These are phyloP conservation scores for Heliothis peltigera DNA, from an alignment of 2,888 invertebrate species.

Conservation along the genomic window DNA sequence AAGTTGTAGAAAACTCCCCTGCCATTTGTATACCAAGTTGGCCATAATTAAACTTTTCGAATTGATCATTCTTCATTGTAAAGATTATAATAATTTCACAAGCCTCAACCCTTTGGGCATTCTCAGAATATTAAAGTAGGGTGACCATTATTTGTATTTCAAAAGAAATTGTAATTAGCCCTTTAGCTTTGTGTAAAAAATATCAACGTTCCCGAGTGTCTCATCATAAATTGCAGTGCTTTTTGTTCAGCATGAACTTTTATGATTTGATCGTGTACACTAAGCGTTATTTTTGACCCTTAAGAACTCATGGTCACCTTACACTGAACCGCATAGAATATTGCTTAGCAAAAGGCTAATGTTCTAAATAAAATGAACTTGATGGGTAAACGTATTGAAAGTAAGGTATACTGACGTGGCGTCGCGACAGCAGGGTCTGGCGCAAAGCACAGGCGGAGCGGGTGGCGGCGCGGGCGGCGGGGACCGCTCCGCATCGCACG, in stretches of 20 bases:
- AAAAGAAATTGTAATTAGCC: slow-evolving; percentile 21
- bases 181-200: not conserved
- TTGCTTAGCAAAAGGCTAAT: too few relatives aligned
- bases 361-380: too few relatives aligned
- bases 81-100: slow-evolving; percentile 17
- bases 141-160: slow-evolving; percentile 14
- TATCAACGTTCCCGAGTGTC: slow-evolving; percentile 12
- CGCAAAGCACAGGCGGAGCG: slow-evolving; percentile 82
- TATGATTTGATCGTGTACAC: not conserved
- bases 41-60: slow-evolving; percentile 12
- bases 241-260: not conserved
- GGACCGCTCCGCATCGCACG: slow-evolving; percentile 89
- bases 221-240: not conserved
- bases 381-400: not conserved
- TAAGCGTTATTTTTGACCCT: not conserved
- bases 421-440: slow-evolving; percentile 85
- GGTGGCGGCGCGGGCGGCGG: slow-evolving; percentile 85
- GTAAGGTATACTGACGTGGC: slow-evolving; percentile 75
- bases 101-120: slow-evolving; percentile 7
- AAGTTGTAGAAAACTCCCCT: slow-evolving; percentile 8
- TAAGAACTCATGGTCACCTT: too few relatives aligned
- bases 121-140: slow-evolving; percentile 7
- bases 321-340: too few relatives aligned
- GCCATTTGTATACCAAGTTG: slow-evolving; percentile 13
- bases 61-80: slow-evolving; percentile 2